Evolutionary conservation across 1,140 invertebrate genomes (phyloP).

Genomic region (Heliothis subflexa): DNA sequence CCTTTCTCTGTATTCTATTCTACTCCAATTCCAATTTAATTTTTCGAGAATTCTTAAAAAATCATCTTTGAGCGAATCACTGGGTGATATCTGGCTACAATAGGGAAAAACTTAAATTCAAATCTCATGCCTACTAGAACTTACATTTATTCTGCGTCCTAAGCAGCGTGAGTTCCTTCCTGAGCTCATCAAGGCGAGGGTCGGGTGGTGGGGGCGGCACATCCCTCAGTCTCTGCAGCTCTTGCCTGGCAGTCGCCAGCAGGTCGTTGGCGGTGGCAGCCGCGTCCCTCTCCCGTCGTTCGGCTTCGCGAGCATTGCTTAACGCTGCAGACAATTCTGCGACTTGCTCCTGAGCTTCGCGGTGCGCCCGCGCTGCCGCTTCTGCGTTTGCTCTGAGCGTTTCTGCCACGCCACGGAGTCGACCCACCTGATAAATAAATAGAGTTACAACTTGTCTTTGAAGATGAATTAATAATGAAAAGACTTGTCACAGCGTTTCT

Average conservation of each 20-base stretch:
- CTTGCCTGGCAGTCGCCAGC: conserved; percentile 85
- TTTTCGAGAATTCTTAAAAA: too few relatives aligned
- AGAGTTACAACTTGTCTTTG: neutral
- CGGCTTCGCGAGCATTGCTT: conserved; percentile 85
- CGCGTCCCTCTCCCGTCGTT: conserved; percentile 75
- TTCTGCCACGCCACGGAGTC: conserved; percentile 82
- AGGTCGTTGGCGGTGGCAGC: conserved; percentile 76
- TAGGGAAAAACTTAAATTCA: too few relatives aligned
- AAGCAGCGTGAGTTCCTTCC: conserved; percentile 89
- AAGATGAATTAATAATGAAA: neutral
- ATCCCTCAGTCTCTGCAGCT: conserved; percentile 80
- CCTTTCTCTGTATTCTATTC: too few relatives aligned
- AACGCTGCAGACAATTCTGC: conserved; percentile 87
- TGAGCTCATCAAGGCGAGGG: conserved; percentile 90
- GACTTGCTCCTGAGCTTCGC: conserved; percentile 85
- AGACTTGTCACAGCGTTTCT: neutral
- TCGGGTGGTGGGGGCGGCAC: conserved; percentile 88
- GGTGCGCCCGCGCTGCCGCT: conserved; percentile 83
- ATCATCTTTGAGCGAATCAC: too few relatives aligned
- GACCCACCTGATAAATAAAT: conserved; percentile 68
- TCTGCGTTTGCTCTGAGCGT: conserved; percentile 88
- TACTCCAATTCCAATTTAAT: too few relatives aligned
- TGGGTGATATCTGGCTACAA: too few relatives aligned
- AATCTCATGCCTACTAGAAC: conserved; percentile 50
- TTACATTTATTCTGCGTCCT: conserved; percentile 91